Evolutionary conservation across 1,140 invertebrate genomes (phyloP).

Genomic region (Phenacoccus solenopsis): DNA sequence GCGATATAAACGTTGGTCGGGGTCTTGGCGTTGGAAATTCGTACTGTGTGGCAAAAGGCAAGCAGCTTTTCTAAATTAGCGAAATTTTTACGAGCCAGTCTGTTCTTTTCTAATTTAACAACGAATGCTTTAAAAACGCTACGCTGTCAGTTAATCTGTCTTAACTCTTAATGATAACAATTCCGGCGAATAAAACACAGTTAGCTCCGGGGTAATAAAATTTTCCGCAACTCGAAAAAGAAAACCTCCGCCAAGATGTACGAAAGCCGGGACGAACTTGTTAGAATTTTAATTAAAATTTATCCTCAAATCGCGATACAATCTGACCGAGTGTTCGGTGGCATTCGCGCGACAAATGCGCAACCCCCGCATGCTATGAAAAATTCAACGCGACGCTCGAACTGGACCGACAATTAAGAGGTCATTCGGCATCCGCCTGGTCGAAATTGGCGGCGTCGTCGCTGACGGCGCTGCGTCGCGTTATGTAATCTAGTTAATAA

Average conservation of each 20-base stretch:
- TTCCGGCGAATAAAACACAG: neutral
- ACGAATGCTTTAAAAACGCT: neutral
- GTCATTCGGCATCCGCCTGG: too few relatives aligned
- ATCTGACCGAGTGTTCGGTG: too few relatives aligned
- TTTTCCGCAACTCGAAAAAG: neutral
- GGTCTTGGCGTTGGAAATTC: neutral
- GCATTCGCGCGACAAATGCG: too few relatives aligned
- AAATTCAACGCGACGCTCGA: too few relatives aligned
- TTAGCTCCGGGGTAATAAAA: neutral
- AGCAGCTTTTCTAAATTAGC: neutral
- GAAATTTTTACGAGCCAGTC: neutral
- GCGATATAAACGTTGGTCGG: neutral
- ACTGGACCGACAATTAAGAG: too few relatives aligned
- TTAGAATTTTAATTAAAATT: neutral
- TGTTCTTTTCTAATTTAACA: neutral
- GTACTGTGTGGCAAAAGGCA: neutral
- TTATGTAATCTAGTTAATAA: too few relatives aligned
- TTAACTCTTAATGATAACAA: neutral
- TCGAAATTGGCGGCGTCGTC: too few relatives aligned
- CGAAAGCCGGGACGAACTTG: neutral
- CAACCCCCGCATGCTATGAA: too few relatives aligned
- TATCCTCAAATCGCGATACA: neutral
- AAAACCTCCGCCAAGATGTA: neutral
- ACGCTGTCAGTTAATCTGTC: neutral
- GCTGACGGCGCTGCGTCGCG: too few relatives aligned